Evolutionary conservation across 2,113 vertebrate species (phyloP).

Genomic region (Abramis brama): DNA sequence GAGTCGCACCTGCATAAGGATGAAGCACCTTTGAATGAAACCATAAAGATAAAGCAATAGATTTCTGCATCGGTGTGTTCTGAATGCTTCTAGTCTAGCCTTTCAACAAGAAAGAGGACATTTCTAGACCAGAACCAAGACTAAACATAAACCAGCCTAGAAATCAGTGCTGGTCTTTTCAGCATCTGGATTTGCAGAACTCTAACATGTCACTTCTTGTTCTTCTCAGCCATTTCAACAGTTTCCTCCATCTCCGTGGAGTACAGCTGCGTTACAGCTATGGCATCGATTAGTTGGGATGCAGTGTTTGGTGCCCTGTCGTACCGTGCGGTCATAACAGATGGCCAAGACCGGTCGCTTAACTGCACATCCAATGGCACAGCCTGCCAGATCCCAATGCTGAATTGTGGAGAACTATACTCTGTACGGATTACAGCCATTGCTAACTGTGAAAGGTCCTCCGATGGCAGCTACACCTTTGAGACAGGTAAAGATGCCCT

Average conservation of each 20-base stretch:
- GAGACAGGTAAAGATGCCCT: constrained; percentile 68
- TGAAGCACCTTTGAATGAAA: not conserved
- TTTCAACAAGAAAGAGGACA: not conserved
- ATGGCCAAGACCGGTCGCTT: constrained; percentile 47
- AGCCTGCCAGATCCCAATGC: constrained; percentile 66
- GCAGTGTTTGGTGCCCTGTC: constrained; percentile 62
- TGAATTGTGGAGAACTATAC: constrained; percentile 71
- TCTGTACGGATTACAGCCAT: constrained; percentile 60
- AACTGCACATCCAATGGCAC: constrained; percentile 65
- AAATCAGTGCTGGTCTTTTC: not conserved
- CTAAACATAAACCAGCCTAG: not conserved
- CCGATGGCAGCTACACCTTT: constrained; percentile 57
- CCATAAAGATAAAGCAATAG: not conserved
- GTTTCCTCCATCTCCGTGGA: constrained; percentile 60
- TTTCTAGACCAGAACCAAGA: not conserved
- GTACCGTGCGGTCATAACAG: constrained; percentile 65
- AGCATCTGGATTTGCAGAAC: not conserved
- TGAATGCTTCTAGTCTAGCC: not conserved
- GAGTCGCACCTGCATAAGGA: constrained; percentile 62
- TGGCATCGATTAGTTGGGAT: constrained; percentile 67
- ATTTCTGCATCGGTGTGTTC: not conserved
- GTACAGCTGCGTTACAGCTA: constrained; percentile 67
- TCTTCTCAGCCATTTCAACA: constrained; percentile 60
- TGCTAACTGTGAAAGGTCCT: constrained; percentile 65
- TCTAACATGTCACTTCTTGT: not conserved